Percentiles rank a stretch among this genome's conserved stretches.
phyloP scores from a whole-genome alignment of 2,888 invertebrate genomes.

The Synanthedon formicaeformis region DNA sequence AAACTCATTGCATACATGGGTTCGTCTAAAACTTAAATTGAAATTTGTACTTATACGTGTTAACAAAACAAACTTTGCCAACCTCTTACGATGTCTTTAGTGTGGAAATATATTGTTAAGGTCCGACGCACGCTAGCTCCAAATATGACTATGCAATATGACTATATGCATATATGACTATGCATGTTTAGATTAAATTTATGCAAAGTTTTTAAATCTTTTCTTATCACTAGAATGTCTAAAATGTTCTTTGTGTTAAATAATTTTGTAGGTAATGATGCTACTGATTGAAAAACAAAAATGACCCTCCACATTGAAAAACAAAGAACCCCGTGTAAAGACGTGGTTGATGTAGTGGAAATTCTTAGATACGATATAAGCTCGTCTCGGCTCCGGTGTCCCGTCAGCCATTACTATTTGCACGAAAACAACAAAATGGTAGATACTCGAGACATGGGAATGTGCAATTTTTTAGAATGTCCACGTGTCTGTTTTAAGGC shows the following conservation, averaged over 20 bases:
- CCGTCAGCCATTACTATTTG: conserved; percentile 18
- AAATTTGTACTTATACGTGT: background rate
- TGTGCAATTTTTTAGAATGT: conserved; percentile 26
- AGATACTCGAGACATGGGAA: conserved; percentile 26
- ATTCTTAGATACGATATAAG: conserved; percentile 32
- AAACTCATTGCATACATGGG: background rate
- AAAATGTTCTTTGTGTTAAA: too few relatives aligned
- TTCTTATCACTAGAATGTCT: too few relatives aligned
- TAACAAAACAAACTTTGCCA: too few relatives aligned
- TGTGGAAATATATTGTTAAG: too few relatives aligned
- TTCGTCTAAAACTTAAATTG: background rate
- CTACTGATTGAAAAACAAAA: too few relatives aligned
- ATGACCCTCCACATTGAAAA: conserved; percentile 13
- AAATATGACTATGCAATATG: too few relatives aligned
- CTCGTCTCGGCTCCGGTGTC: conserved; percentile 9
- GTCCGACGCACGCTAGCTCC: too few relatives aligned
- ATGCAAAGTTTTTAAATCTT: too few relatives aligned
- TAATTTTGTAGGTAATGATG: too few relatives aligned
- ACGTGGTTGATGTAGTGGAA: conserved; percentile 39
- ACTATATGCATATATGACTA: too few relatives aligned
- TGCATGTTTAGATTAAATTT: too few relatives aligned
- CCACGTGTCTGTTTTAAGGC: conserved; percentile 1
- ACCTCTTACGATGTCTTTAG: too few relatives aligned
- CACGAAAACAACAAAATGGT: conserved; percentile 23
- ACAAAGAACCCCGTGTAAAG: conserved; percentile 23